Base-by-base conservation (phyloP, 2,888 invertebrate species). In the Nudaria mundana region DNA sequence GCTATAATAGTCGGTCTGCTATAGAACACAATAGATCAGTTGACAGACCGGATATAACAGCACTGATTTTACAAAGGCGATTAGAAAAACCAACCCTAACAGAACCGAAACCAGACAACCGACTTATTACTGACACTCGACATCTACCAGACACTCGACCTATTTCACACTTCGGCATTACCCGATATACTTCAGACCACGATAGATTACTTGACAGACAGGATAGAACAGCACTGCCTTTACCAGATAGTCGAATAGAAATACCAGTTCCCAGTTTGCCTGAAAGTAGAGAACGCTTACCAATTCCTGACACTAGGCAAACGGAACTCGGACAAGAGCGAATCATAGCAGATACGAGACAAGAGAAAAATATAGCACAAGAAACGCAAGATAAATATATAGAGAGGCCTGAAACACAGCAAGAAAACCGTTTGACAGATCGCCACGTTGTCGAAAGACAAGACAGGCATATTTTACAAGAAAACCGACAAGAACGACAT, bases 71-170 rank as follows among this genome's bases (percentile, higher is more conserved):
- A n/a, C n/a, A n/a, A n/a, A n/a, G n/a, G n/a, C n/a, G n/a, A n/a
- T n/a, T n/a, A n/a, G 65, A 66, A 20, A 49, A 57, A 31, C 59
- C 59, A 10, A 62, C 57, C 2, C 62, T 57, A 3, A 56, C 59
- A 5, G 66, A 64, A 29, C 48, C 52, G 0, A n/a, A 4, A 11
- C 30, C 51, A 40, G 48, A 47, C 32, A 54, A 69, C 2, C 51
- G 50, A 34, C 52, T 52, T 10, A 5, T 55, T 37, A 46, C 52
- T 38, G 51, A 48, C 30, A 11, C 25, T 10, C 20, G 35, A 26
- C 28, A 24, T 10, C 14, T 30, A 30, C 28, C 41, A 25, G 52
- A 44, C 15, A 52, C 14, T n/a, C n/a, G n/a, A n/a, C n/a, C n/a
- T n/a, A n/a, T n/a, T n/a, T n/a, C n/a, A n/a, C n/a, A n/a, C n/a